Conservation (phyloP, 64 coral and sea anemone species). For the Stylophora pistillata region DNA sequence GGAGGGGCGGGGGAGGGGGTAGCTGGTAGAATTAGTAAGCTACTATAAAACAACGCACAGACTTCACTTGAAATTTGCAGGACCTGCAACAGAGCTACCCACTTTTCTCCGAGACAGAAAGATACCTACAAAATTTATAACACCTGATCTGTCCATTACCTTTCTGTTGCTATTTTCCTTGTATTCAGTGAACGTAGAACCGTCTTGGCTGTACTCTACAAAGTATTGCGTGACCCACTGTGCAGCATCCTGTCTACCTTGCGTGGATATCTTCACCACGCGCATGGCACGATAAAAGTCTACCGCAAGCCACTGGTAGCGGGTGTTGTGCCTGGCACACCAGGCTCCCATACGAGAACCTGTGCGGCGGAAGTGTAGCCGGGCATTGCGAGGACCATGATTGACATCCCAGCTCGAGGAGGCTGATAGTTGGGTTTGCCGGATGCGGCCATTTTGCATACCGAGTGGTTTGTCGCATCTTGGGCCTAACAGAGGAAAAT, state of each 20-base stretch:
- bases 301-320: slow-evolving; percentile 74
- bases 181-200: slow-evolving; percentile 63
- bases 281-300: slow-evolving; percentile 68
- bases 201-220: slow-evolving; percentile 76
- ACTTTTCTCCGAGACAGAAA: background rate
- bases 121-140: background rate
- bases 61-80: background rate
- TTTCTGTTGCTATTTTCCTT: slow-evolving; percentile 72
- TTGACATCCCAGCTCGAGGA: slow-evolving; percentile 68
- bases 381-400: slow-evolving; percentile 50
- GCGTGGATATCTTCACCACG: slow-evolving; percentile 65
- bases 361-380: slow-evolving; percentile 58
- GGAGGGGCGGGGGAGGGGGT: too few relatives aligned
- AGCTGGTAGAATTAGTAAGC: too few relatives aligned
- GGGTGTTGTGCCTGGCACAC: slow-evolving; percentile 73
- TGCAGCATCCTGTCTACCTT: slow-evolving; percentile 68
- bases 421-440: slow-evolving; percentile 61
- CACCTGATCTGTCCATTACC: background rate
- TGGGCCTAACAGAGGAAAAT: slow-evolving; percentile 27
- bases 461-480: slow-evolving; percentile 80
- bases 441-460: slow-evolving; percentile 75
- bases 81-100: background rate
- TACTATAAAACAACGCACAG: too few relatives aligned
- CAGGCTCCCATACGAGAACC: slow-evolving; percentile 74
- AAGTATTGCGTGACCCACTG: slow-evolving; percentile 90